phyloP scores from a whole-genome alignment of 2,797 vertebrate genomes.

The Ara ararauna region DNA sequence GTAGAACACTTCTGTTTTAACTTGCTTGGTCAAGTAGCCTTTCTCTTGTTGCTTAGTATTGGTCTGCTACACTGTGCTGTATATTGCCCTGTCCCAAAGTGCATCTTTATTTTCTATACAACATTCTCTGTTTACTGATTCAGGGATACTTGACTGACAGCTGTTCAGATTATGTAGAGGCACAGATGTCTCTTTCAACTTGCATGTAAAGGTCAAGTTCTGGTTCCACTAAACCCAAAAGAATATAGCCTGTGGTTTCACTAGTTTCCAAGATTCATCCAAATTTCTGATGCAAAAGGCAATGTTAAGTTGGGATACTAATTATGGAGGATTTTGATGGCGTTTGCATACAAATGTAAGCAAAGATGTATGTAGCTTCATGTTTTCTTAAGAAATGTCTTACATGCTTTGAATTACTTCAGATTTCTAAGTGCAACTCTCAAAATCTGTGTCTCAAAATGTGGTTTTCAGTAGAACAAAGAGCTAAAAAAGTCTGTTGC shows the following conservation, averaged over 20 bases:
- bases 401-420: background rate
- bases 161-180: background rate
- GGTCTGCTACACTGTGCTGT: background rate
- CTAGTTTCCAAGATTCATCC: background rate
- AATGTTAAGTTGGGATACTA: background rate
- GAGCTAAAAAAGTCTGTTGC: slow-evolving; percentile 17
- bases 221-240: background rate
- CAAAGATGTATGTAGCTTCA: background rate
- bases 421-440: slow-evolving; percentile 14
- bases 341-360: background rate
- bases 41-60: background rate
- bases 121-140: background rate
- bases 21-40: background rate
- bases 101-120: background rate
- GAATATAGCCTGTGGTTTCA: background rate
- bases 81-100: background rate
- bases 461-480: slow-evolving; percentile 37
- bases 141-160: background rate
- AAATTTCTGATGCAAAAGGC: background rate
- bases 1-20: background rate
- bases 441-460: slow-evolving; percentile 27
- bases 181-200: background rate
- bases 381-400: slow-evolving; percentile 1
- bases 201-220: background rate
- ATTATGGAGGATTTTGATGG: background rate